Evolutionary conservation across 2,888 invertebrate species (phyloP), one percentile per base, ranked within the genome.

Genomic region (Aelia acuminata): DNA sequence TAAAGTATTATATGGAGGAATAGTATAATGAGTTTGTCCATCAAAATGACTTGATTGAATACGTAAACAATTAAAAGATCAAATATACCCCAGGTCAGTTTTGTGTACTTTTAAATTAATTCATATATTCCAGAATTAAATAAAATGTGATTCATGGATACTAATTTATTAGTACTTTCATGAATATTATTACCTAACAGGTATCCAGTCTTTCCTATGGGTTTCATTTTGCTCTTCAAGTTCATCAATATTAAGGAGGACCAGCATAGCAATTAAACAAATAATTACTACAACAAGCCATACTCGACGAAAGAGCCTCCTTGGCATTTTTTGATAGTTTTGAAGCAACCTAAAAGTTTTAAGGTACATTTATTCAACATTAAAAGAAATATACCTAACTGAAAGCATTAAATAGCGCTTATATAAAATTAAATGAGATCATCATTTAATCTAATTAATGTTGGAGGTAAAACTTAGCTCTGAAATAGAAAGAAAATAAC

Each of bases 121-220:
- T n/a, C n/a, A n/a, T n/a, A n/a, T n/a, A n/a, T n/a, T n/a, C n/a
- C n/a, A n/a, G n/a, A n/a, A n/a, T n/a, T n/a, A n/a, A n/a, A n/a
- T n/a, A n/a, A n/a, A n/a, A n/a, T n/a, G n/a, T n/a, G n/a, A n/a
- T n/a, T n/a, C n/a, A n/a, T n/a, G n/a, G n/a, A n/a, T n/a, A n/a
- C n/a, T n/a, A n/a, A n/a, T n/a, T n/a, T n/a, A n/a, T n/a, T n/a
- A n/a, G n/a, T n/a, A n/a, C n/a, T n/a, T n/a, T n/a, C n/a, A n/a
- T n/a, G n/a, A n/a, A n/a, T n/a, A 13, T 84, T 31, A 70, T 85
- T 84, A 90, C 90, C 89, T 89, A 57, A 90, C 88, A 47, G 89
- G 88, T 11, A 90, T 87, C 90, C 90, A 90, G 86, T 90, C 90
- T 84, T 89, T 87, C 53, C 90, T 49, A 22, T 89, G 35, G 10